These are phyloP conservation scores for Nesospiza acunhae DNA, from an alignment of 2,113 vertebrate species.

Conservation along the genomic window DNA sequence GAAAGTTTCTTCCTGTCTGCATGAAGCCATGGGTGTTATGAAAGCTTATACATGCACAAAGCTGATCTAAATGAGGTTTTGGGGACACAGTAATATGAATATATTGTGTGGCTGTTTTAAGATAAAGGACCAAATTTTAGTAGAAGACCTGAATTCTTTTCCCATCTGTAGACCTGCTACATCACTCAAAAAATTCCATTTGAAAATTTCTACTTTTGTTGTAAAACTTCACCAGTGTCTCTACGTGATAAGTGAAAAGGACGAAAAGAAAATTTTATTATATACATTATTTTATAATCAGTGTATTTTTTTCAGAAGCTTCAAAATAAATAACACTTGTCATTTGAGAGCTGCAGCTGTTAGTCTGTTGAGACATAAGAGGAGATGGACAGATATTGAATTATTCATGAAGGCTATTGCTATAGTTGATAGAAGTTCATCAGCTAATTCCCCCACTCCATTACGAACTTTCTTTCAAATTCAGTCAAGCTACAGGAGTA, in stretches of 20 bases:
- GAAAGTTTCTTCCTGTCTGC: background rate
- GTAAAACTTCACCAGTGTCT: background rate
- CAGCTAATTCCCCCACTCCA: constrained; percentile 44
- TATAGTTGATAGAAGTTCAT: constrained; percentile 54
- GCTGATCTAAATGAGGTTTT: background rate
- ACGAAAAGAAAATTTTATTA: background rate
- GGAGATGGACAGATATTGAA: constrained; percentile 37
- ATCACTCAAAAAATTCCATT: background rate
- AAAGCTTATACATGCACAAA: background rate
- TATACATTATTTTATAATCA: constrained; percentile 48
- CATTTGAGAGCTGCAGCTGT: constrained; percentile 57
- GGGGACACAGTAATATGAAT: background rate
- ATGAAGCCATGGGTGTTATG: background rate
- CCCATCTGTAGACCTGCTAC: background rate
- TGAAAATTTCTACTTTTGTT: background rate
- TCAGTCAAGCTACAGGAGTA: background rate
- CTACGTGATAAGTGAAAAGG: background rate
- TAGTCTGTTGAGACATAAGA: constrained; percentile 51
- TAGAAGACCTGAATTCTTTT: background rate
- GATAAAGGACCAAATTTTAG: background rate
- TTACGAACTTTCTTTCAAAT: constrained; percentile 40
- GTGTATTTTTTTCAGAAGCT: constrained; percentile 36
- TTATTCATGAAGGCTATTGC: constrained; percentile 59
- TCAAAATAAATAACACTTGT: constrained; percentile 53
- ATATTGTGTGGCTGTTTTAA: background rate